Base-by-base conservation (phyloP, 2,797 vertebrate species). In the Neostethus bicornis region DNA sequence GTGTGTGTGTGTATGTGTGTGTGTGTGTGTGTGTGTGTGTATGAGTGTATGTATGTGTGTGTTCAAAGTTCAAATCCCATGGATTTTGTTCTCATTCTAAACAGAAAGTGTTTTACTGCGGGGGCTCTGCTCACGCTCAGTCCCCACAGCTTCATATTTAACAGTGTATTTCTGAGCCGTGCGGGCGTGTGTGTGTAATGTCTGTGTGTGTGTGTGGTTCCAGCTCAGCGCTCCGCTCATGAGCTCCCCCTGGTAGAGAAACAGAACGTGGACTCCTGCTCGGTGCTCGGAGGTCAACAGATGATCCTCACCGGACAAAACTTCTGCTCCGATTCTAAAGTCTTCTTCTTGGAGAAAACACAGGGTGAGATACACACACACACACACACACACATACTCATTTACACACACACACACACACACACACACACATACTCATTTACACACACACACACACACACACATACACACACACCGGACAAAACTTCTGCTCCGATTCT, bases 301-400 rank as follows among this genome's bases (percentile, higher is more conserved):
- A 96, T 99, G 96, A 95, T 98, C 77, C 92, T 99, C 50, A 97
- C 92, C 0, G 97, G 97, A 16, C 96, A 99, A 60, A 99, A 99
- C 81, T 99, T 99, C 88, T 97, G 95, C n/a, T 93, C 95, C 0
- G 96, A 99, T 66, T 98, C 97, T 79, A 98, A 96, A 70, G 97
- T 99, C 48, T 85, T 99, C 49, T 99, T 99, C 45, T 92, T 90
- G 48, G 96, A 99, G 88, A 99, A 98, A 86, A 95, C 92, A 3
- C 91, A 93, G 85, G 95, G 97, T 98, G 85, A 92, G 93, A 1
- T 4, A 20, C 13, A 1, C n/a, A 32, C 48, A 48, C 1, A 8
- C 5, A 44, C 21, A 42, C 13, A 48, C 5, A 3, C 17, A 12
- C 57, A 1, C 19, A 9, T 26, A 7, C 4, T 11, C 13, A 3